A percentile compares a stretch with the other conserved stretches of the same genome.
These are phyloP conservation scores for Limnothrissa miodon DNA, from an alignment of 2,113 vertebrate genomes.

Conservation along the genomic window DNA sequence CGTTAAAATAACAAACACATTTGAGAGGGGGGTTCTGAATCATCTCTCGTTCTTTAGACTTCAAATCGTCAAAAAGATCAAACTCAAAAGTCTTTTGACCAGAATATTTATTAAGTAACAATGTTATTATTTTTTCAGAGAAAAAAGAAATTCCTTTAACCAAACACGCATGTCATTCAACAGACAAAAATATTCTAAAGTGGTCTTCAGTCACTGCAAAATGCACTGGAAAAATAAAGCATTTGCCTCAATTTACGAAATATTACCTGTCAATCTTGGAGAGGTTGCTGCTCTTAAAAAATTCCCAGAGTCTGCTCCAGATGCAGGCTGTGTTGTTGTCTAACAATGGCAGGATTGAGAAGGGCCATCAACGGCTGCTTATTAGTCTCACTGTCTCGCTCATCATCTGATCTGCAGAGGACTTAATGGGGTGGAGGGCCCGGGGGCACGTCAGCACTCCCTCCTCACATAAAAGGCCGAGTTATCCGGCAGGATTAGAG, in stretches of 20 bases:
- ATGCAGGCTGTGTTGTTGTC: slow-evolving; percentile 38
- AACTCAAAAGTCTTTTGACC: no score
- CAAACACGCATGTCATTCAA: background rate
- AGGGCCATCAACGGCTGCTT: slow-evolving; percentile 37
- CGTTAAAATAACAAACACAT: no score
- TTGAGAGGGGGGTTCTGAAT: no score
- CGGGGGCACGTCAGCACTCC: background rate
- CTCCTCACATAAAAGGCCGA: background rate
- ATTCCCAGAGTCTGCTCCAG: background rate
- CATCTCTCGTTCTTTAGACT: background rate
- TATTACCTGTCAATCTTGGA: background rate
- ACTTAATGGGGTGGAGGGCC: background rate
- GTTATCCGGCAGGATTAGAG: slow-evolving; percentile 13
- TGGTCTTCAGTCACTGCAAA: background rate
- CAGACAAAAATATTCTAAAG: background rate
- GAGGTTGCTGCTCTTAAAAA: background rate
- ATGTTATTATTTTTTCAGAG: no score
- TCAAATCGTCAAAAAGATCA: background rate
- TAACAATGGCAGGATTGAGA: slow-evolving; percentile 34
- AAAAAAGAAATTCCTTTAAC: background rate
- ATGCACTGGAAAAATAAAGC: background rate
- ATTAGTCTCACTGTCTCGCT: background rate
- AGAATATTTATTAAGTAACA: no score
- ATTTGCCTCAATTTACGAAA: background rate
- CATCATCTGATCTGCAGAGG: background rate